Evolutionary conservation across 2,797 vertebrate genomes (phyloP).

Genomic region (Poecile montanus): DNA sequence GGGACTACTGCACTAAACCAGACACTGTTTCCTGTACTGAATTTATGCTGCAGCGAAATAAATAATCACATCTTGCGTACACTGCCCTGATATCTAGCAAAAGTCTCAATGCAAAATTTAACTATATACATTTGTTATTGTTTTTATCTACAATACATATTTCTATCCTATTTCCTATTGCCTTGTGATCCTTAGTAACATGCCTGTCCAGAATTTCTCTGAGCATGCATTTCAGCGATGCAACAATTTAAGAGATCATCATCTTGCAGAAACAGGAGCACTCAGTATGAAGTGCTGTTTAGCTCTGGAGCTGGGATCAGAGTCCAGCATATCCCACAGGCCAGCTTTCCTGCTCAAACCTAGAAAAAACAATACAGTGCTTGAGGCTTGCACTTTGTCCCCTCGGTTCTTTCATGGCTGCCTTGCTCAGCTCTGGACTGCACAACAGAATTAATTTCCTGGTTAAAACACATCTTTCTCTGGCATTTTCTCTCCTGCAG

Average conservation of each 20-base stretch:
- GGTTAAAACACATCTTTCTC: not conserved
- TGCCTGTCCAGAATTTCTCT: not conserved
- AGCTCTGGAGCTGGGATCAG: not conserved
- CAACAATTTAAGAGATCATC: not conserved
- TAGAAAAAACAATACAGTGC: fast-evolving
- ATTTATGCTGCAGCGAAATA: not conserved
- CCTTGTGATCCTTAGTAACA: not conserved
- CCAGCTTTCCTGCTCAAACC: not conserved
- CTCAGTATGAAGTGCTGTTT: not conserved
- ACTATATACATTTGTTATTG: not conserved
- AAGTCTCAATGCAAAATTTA: not conserved
- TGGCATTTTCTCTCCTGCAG: not conserved
- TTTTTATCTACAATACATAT: not conserved
- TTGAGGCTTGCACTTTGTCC: not conserved
- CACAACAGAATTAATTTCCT: not conserved
- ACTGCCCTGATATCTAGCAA: not conserved
- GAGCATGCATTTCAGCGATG: not conserved
- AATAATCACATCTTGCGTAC: not conserved
- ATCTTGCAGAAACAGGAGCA: not conserved
- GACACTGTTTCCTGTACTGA: not conserved
- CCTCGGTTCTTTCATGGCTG: fast-evolving
- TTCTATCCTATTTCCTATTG: not conserved
- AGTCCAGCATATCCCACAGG: fast-evolving
- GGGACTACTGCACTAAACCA: not conserved
- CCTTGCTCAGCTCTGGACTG: not conserved